A percentile compares a stretch with the other conserved stretches of the same genome.
Evolutionary conservation across 2,113 vertebrate genomes (phyloP).

Genomic region (Ciconia maguari): DNA sequence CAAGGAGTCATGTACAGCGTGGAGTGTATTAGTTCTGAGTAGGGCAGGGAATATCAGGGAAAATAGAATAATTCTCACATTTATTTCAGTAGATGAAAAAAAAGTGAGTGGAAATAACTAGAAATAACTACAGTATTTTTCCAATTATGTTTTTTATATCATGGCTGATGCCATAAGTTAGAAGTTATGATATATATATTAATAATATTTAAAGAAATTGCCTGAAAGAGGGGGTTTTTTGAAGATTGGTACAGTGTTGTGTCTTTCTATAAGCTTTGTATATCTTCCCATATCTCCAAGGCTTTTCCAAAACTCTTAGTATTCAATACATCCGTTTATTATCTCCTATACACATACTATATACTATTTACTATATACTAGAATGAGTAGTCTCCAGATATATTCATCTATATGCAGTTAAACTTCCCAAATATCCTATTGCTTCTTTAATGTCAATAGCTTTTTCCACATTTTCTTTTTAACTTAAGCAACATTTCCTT

Average conservation of each 20-base stretch:
- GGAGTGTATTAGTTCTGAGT: not conserved
- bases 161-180: not conserved
- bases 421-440: not conserved
- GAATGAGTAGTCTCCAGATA: not conserved
- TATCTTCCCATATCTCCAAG: not conserved
- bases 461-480: not conserved
- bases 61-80: not conserved
- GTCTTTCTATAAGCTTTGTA: not conserved
- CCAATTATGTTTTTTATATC: not conserved
- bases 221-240: not conserved
- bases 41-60: not conserved
- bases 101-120: not conserved
- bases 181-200: not conserved
- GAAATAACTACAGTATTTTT: not conserved
- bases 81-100: not conserved
- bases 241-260: not conserved
- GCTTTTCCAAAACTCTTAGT: not conserved
- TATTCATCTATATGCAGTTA: not conserved
- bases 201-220: not conserved
- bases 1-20: not conserved
- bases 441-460: not conserved
- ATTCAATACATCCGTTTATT: not conserved
- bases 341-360: not conserved
- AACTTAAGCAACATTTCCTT: not conserved
- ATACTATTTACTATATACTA: not conserved